Evolutionary conservation across 2,888 invertebrate genomes (phyloP).

Genomic region (Hyppa rectilinea): DNA sequence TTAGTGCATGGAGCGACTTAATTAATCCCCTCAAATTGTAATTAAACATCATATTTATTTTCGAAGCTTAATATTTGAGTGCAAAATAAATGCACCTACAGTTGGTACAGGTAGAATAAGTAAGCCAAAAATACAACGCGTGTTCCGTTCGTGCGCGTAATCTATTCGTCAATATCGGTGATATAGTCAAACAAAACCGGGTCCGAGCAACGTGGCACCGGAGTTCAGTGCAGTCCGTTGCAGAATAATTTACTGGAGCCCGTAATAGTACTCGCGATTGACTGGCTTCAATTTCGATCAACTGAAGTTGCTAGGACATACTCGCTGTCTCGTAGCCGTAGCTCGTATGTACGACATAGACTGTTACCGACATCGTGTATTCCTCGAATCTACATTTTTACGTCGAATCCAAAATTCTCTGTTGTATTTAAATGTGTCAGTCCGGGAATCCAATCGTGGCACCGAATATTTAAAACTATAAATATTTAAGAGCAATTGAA

Average conservation of each 20-base stretch:
- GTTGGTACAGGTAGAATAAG: background rate
- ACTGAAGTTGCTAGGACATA: conserved; percentile 9
- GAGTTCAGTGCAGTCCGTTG: background rate
- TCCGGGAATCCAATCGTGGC: conserved; percentile 23
- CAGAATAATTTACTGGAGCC: conserved; percentile 31
- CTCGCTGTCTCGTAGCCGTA: background rate
- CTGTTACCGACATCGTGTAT: conserved; percentile 12
- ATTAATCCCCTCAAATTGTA: background rate
- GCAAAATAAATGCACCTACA: background rate
- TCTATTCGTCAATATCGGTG: background rate
- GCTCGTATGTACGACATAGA: background rate
- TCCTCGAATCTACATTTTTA: conserved; percentile 31
- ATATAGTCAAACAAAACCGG: conserved; percentile 13
- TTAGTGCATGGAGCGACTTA: background rate
- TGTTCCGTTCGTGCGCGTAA: background rate
- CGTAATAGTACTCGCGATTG: conserved; percentile 25
- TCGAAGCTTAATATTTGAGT: background rate
- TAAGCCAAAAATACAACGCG: background rate
- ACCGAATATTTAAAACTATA: conserved; percentile 53
- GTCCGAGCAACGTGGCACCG: background rate
- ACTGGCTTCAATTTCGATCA: conserved; percentile 34
- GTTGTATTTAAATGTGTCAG: conserved; percentile 35
- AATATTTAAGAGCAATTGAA: conserved; percentile 45
- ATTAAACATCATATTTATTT: background rate
- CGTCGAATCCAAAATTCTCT: conserved; percentile 28